Base-by-base conservation (phyloP, 2,113 vertebrate species). In the Melanerpes aurifrons region DNA sequence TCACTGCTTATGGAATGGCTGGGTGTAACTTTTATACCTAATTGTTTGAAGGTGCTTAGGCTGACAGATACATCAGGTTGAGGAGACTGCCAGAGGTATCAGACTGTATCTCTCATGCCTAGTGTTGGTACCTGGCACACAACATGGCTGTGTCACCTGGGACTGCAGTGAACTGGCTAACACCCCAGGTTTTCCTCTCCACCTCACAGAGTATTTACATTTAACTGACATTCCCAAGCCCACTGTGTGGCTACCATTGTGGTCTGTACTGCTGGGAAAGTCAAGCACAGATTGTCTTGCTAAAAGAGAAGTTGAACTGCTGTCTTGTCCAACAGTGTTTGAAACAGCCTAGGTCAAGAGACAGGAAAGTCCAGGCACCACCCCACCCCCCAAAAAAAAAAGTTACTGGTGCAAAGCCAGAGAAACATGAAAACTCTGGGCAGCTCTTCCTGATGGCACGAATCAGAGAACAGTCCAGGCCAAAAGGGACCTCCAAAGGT, bases 51-150 rank as follows among this genome's bases (percentile, higher is more conserved):
- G 77, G 56, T 68, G 66, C 43, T 88, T 68, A 43, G 37, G 62
- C 43, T 87, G 86, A 90, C 80, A 57, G 74, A 82, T 47, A 82
- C 76, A 80, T 77, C 15, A 58, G 40, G 83, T 59, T 90, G 53
- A 88, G 79, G 76, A 89, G 45, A 54, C 25, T 85, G 32, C 14
- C 77, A 89, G 82, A 79, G 82, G n/a, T 43, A 35, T 8, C 68
- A 40, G 58, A 29, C 43, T 14, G 26, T 67, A 32, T 16, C 85
- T n/a, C 29, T 17, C 50, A 80, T 81, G 70, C 61, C 57, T 83
- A 6, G 2, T 12, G 19, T n/a, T 2, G 43, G 43, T 68, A 54
- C 37, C 16, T 4, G 0, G 8, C 1, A 66, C 19, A 35, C 22
- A 78, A 4, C 2, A 21, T 64, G 43, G 79, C 35, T 61, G 14